Evolutionary conservation across 2,113 vertebrate species (phyloP).

Genomic region (Caranx ignobilis): DNA sequence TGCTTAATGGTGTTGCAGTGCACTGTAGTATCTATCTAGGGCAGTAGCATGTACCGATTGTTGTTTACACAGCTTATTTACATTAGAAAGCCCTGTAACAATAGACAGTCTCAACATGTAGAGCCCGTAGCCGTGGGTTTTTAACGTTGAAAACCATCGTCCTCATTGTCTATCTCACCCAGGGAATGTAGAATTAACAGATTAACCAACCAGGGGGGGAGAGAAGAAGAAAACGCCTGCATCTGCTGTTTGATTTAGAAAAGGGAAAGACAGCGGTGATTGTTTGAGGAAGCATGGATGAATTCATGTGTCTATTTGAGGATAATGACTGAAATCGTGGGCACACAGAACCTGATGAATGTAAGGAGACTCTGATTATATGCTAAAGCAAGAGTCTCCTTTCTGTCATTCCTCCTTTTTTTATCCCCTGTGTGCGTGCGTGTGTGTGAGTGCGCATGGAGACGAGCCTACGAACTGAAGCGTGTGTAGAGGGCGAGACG

Average conservation of each 20-base stretch:
- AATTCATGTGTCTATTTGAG: conserved; percentile 66
- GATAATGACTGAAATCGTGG: conserved; percentile 56
- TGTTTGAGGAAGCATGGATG: conserved; percentile 65
- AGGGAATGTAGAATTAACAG: conserved; percentile 78
- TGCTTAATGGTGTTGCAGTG: conserved; percentile 47
- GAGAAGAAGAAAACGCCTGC: conserved; percentile 24
- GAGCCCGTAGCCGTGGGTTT: conserved; percentile 57
- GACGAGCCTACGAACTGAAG: conserved; percentile 23
- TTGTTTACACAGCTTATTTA: conserved; percentile 75
- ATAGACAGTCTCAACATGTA: conserved; percentile 54
- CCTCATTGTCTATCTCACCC: conserved; percentile 68
- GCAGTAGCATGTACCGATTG: conserved; percentile 69
- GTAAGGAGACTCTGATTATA: conserved; percentile 43
- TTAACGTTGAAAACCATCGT: conserved; percentile 54
- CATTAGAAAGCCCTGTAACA: conserved; percentile 73
- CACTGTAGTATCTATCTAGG: conserved; percentile 65
- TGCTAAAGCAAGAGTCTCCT: conserved; percentile 40
- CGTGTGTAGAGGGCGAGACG: conserved; percentile 34
- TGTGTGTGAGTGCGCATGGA: neutral
- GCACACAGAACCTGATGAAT: conserved; percentile 61
- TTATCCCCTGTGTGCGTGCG: neutral
- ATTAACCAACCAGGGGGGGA: conserved; percentile 62
- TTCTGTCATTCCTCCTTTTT: neutral
- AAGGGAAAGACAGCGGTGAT: conserved; percentile 52
- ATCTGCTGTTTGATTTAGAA: conserved; percentile 70